Evolutionary conservation across 1,140 invertebrate species (phyloP).

Genomic region (Solen grandis): DNA sequence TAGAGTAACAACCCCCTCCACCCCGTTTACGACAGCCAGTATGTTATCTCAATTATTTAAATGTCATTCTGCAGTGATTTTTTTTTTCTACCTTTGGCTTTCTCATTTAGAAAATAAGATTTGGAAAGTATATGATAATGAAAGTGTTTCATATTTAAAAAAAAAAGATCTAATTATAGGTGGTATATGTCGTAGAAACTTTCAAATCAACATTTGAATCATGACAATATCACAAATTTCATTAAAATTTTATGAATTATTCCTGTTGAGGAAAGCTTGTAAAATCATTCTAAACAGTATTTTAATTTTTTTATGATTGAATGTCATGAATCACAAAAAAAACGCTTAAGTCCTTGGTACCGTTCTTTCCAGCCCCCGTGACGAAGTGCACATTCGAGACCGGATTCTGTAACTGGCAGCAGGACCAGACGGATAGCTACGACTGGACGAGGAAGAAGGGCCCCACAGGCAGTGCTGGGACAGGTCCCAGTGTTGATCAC

Average conservation of each 20-base stretch:
- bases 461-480: conserved; percentile 60
- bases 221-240: too few relatives aligned
- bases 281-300: too few relatives aligned
- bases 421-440: conserved; percentile 66
- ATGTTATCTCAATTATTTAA: conserved; percentile 12
- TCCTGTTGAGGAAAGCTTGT: conserved; percentile 65
- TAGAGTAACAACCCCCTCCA: conserved; percentile 43
- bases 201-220: too few relatives aligned
- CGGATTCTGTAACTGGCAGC: conserved; percentile 73
- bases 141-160: too few relatives aligned
- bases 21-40: conserved; percentile 44
- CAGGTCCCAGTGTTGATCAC: conserved; percentile 73
- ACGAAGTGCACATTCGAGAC: conserved; percentile 74
- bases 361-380: conserved; percentile 60
- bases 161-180: too few relatives aligned
- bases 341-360: too few relatives aligned
- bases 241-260: too few relatives aligned
- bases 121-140: too few relatives aligned
- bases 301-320: too few relatives aligned
- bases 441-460: conserved; percentile 70
- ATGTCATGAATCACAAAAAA: too few relatives aligned
- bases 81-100: neutral
- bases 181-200: too few relatives aligned
- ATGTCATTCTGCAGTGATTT: conserved; percentile 43
- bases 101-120: too few relatives aligned